These are phyloP conservation scores for Troglohyphantes excavatus DNA, from an alignment of 2,888 invertebrate genomes.

Conservation along the genomic window DNA sequence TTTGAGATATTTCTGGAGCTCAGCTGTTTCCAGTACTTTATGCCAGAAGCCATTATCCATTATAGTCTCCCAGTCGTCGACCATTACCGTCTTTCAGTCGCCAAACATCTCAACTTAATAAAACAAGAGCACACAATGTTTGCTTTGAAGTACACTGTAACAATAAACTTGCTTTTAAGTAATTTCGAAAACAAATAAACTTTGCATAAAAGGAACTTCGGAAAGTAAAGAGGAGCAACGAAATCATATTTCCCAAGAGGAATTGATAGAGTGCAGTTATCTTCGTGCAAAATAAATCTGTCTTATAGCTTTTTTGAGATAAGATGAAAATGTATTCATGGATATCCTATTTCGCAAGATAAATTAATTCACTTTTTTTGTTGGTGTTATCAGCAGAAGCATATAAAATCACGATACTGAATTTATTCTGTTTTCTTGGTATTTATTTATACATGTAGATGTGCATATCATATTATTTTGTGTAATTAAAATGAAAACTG, in stretches of 20 bases:
- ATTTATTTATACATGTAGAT: too few relatives aligned
- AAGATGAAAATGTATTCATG: neutral
- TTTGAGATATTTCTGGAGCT: too few relatives aligned
- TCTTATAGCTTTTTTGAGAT: neutral
- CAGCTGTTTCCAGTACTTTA: neutral
- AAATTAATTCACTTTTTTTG: neutral
- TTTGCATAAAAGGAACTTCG: neutral
- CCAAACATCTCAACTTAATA: neutral
- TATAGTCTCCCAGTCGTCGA: neutral
- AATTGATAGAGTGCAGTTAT: neutral
- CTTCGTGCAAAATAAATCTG: neutral
- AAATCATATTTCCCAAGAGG: neutral
- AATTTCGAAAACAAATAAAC: slow-evolving; percentile 5
- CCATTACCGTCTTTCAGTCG: neutral
- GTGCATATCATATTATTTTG: too few relatives aligned
- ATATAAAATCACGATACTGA: neutral
- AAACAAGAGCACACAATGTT: neutral
- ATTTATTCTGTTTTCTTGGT: too few relatives aligned
- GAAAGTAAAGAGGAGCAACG: neutral
- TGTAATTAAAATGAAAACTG: too few relatives aligned
- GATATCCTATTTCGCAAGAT: neutral
- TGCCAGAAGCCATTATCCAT: neutral
- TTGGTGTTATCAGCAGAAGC: neutral
- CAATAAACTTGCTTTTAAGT: slow-evolving; percentile 1
- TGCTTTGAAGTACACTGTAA: neutral